Percentiles rank a stretch among this genome's conserved stretches.
phyloP scores from a whole-genome alignment of 2,888 invertebrate genomes.

The Orgyia antiqua region DNA sequence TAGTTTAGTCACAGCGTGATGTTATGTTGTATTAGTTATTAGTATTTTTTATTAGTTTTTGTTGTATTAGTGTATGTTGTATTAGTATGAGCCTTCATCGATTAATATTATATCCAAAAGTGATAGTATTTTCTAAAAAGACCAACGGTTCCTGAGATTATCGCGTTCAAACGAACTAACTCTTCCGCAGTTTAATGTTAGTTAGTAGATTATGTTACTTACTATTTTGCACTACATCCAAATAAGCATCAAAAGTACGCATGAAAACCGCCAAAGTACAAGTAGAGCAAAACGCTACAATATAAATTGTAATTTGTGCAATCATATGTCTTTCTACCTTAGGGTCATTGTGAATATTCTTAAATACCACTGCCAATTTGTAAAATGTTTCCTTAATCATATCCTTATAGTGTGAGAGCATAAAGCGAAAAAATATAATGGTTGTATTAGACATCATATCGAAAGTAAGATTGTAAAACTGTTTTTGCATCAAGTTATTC shows the following conservation, averaged over 20 bases:
- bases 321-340: conserved; percentile 42
- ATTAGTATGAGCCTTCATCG: no score
- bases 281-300: conserved; percentile 19
- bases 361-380: conserved; percentile 29
- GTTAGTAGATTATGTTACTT: conserved; percentile 5
- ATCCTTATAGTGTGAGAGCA: conserved; percentile 19
- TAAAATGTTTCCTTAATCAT: conserved; percentile 27
- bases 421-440: conserved; percentile 20
- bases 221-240: conserved; percentile 23
- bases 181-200: no score
- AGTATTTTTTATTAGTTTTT: no score
- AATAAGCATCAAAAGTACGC: conserved; percentile 27
- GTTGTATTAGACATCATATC: conserved; percentile 35
- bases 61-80: no score
- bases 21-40: no score
- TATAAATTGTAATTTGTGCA: conserved; percentile 23
- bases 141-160: no score
- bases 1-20: no score
- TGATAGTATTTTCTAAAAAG: no score
- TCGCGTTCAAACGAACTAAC: no score
- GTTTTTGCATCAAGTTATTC: conserved; percentile 26
- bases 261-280: conserved; percentile 17
- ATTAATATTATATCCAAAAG: no score
- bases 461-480: conserved; percentile 29
- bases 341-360: conserved; percentile 34